Percentiles rank a stretch among this genome's conserved stretches.
Evolutionary conservation across 2,797 vertebrate species (phyloP).

Genomic region (Neosilurus hyrtlii): DNA sequence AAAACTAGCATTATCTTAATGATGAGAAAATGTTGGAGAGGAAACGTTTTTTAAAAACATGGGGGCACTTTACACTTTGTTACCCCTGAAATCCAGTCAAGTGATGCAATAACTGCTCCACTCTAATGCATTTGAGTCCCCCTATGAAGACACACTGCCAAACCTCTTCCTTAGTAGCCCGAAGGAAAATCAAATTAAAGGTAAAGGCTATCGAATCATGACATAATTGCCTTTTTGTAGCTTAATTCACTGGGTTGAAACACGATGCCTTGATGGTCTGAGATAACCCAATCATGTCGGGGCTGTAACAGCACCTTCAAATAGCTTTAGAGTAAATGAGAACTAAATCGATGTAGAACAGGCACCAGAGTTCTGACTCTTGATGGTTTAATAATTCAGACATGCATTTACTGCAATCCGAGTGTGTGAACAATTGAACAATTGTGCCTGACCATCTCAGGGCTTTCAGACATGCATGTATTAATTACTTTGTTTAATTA

Average conservation of each 20-base stretch:
- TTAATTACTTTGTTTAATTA: background rate
- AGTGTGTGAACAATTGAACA: slow-evolving; percentile 42
- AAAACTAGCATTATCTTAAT: background rate
- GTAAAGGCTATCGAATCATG: slow-evolving; percentile 47
- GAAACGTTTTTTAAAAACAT: background rate
- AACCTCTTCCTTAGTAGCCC: slow-evolving; percentile 1
- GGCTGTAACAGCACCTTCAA: slow-evolving; percentile 34
- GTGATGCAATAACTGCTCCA: slow-evolving; percentile 3
- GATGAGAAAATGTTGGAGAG: background rate
- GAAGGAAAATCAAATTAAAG: slow-evolving; percentile 45
- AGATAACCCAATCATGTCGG: slow-evolving; percentile 44
- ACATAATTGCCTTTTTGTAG: slow-evolving; percentile 45
- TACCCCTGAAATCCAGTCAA: background rate
- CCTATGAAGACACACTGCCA: background rate
- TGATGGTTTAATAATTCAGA: slow-evolving; percentile 50
- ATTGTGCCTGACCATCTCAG: slow-evolving; percentile 6
- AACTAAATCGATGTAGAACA: slow-evolving; percentile 41
- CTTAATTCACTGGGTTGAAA: slow-evolving; percentile 43
- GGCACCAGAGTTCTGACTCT: slow-evolving; percentile 34
- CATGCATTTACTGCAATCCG: slow-evolving; percentile 22
- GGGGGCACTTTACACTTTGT: background rate
- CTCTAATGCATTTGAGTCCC: background rate
- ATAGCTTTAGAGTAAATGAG: slow-evolving; percentile 38
- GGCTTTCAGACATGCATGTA: slow-evolving; percentile 1
- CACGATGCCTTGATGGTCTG: slow-evolving; percentile 30